A percentile compares a stretch with the other conserved stretches of the same genome.
phyloP scores from a whole-genome alignment of 1,140 invertebrate genomes.

The Trichomalopsis sarcophagae region DNA sequence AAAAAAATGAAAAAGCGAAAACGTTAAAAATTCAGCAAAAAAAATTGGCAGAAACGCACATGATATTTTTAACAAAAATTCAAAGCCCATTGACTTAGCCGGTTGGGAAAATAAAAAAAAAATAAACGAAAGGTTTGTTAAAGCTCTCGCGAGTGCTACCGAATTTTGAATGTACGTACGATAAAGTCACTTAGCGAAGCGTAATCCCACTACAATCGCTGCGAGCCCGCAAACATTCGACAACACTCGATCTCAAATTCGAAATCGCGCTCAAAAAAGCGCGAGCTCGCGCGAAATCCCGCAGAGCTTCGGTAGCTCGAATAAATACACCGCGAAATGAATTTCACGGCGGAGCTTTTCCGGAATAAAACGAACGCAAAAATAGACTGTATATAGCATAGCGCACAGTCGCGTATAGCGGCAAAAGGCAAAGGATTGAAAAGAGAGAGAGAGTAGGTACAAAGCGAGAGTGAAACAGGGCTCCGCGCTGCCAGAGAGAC shows the following conservation, averaged over 20 bases:
- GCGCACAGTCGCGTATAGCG: neutral
- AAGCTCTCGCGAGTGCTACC: neutral
- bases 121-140: no score
- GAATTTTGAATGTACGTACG: neutral
- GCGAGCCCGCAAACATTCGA: no score
- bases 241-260: neutral
- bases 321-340: neutral
- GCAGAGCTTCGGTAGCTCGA: neutral
- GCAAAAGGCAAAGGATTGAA: slow-evolving; percentile 3
- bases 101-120: no score
- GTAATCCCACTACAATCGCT: neutral
- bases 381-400: neutral
- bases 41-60: no score
- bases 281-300: neutral
- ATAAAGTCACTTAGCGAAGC: neutral
- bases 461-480: neutral
- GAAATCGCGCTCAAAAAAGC: neutral
- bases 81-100: no score
- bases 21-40: no score
- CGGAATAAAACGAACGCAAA: neutral
- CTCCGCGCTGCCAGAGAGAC: slow-evolving; percentile 20
- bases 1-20: no score
- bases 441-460: neutral
- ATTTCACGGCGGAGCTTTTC: neutral
- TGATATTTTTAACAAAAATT: no score